Conservation (phyloP, 2,797 vertebrate genomes). For the Tokudaia muenninki region DNA sequence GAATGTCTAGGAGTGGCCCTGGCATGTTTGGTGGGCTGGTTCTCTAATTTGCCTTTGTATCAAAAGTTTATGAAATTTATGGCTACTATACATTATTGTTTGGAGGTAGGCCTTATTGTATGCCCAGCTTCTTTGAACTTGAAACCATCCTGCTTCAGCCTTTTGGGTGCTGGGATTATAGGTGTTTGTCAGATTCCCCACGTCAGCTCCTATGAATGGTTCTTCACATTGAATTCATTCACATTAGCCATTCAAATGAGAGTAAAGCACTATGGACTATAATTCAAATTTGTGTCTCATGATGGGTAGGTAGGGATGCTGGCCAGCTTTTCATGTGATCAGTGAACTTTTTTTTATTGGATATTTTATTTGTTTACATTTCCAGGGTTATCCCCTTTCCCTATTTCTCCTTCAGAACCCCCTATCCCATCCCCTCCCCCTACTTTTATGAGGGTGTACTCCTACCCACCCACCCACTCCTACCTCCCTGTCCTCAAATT, state of each 20-base stretch:
- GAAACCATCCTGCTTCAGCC: background rate
- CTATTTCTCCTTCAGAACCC: too few species aligned
- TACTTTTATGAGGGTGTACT: too few species aligned
- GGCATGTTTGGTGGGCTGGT: fast-evolving
- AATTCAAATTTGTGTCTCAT: background rate
- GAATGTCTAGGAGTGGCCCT: fast-evolving
- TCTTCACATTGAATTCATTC: background rate
- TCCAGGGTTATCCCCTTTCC: too few species aligned
- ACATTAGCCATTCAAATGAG: background rate
- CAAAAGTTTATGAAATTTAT: background rate
- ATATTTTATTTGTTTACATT: too few species aligned
- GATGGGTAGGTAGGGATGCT: background rate
- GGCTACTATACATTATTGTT: background rate
- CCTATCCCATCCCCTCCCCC: too few species aligned
- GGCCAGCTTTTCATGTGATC: background rate
- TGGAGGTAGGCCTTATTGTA: background rate
- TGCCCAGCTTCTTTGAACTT: background rate
- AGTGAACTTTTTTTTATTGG: background rate
- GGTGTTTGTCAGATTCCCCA: background rate
- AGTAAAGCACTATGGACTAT: fast-evolving
- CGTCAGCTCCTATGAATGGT: too few species aligned
- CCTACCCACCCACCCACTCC: too few species aligned
- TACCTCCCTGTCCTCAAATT: too few species aligned
- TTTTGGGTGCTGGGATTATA: background rate
- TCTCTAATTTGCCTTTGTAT: background rate